Evolutionary conservation across 2,113 vertebrate species (phyloP).

Genomic region (Nothocercus julius): DNA sequence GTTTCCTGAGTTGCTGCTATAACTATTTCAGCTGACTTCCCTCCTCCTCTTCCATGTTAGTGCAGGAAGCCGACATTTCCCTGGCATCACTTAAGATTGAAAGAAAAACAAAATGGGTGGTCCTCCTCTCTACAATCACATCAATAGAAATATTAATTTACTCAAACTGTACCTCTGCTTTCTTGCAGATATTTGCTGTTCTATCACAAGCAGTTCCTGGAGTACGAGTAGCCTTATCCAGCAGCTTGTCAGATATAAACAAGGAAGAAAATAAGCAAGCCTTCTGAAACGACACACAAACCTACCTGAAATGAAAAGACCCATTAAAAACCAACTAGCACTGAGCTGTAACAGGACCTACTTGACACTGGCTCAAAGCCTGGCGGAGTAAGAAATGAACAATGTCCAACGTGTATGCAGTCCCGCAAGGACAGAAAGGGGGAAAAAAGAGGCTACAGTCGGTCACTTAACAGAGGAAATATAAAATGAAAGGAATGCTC

Average conservation of each 20-base stretch:
- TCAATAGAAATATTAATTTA: background rate
- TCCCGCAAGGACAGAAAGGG: conserved; percentile 67
- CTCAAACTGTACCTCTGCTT: conserved; percentile 13
- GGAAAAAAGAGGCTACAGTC: conserved; percentile 70
- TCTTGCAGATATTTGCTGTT: conserved; percentile 89
- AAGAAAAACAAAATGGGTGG: background rate
- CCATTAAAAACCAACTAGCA: conserved; percentile 78
- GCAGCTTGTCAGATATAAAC: conserved; percentile 56
- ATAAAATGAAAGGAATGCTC: conserved; percentile 51
- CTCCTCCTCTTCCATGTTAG: background rate
- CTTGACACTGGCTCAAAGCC: conserved; percentile 84
- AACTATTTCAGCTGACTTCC: background rate
- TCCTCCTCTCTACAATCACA: background rate
- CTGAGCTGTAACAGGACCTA: conserved; percentile 88
- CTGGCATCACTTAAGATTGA: background rate
- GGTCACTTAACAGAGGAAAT: conserved; percentile 71
- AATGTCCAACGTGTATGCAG: conserved; percentile 72
- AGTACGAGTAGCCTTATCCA: conserved; percentile 88
- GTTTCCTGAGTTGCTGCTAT: background rate
- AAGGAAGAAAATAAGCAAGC: conserved; percentile 73
- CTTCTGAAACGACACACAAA: conserved; percentile 82
- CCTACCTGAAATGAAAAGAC: conserved; percentile 82
- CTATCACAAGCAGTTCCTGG: conserved; percentile 98
- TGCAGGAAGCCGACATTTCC: background rate
- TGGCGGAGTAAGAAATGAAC: conserved; percentile 78